phyloP scores from a whole-genome alignment of 2,888 invertebrate genomes.

The Baronia brevicornis region DNA sequence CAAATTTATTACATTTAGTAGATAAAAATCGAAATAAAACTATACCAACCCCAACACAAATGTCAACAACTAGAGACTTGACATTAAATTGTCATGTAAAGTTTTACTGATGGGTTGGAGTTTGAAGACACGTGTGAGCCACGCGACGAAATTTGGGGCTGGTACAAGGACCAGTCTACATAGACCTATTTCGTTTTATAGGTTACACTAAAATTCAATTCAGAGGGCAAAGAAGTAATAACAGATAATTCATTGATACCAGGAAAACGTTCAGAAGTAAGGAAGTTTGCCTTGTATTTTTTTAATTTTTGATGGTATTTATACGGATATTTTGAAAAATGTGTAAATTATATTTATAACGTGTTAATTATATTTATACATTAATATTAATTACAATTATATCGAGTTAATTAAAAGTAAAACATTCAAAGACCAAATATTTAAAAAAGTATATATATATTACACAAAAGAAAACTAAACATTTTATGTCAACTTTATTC shows the following conservation, averaged over 20 bases:
- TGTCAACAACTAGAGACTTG: constrained; percentile 53
- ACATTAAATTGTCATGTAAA: constrained; percentile 58
- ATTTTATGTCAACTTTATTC: no score
- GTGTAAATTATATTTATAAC: no score
- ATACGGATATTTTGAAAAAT: constrained; percentile 39
- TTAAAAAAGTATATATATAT: no score
- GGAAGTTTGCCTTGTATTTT: constrained; percentile 42
- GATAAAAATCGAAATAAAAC: constrained; percentile 9
- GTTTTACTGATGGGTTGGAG: constrained; percentile 33
- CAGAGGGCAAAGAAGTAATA: not conserved
- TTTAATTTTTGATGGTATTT: constrained; percentile 41
- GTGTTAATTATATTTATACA: no score
- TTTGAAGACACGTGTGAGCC: constrained; percentile 41
- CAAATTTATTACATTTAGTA: no score
- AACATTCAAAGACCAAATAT: no score
- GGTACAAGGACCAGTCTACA: constrained; percentile 28
- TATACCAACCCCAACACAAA: constrained; percentile 36
- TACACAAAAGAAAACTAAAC: no score
- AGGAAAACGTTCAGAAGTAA: constrained; percentile 27
- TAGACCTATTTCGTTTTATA: constrained; percentile 13
- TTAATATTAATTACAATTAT: no score
- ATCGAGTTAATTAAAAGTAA: no score
- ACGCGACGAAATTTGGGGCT: constrained; percentile 44
- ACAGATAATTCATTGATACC: constrained; percentile 5
- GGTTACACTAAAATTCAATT: not conserved